A percentile compares a stretch with the other conserved stretches of the same genome.
These are phyloP conservation scores for Vidua chalybeata DNA, from an alignment of 2,113 vertebrate genomes.

Conservation along the genomic window DNA sequence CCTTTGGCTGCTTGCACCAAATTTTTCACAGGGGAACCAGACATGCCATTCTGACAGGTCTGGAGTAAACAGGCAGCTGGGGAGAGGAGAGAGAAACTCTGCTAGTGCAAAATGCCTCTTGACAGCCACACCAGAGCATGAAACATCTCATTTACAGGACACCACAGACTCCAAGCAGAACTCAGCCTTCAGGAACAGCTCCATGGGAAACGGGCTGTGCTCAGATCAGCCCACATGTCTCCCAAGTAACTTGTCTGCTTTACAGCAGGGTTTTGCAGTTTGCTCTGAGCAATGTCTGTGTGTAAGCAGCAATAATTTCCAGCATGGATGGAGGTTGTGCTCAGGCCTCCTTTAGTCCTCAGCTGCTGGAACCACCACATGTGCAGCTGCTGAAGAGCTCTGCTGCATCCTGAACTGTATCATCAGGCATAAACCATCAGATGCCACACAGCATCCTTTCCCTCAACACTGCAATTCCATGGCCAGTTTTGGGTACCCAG, in stretches of 20 bases:
- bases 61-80: background rate
- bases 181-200: background rate
- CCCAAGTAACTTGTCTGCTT: background rate
- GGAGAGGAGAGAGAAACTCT: background rate
- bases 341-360: background rate
- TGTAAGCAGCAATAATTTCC: background rate
- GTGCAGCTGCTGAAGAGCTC: background rate
- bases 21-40: background rate
- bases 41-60: background rate
- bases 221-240: background rate
- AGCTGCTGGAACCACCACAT: background rate
- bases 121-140: background rate
- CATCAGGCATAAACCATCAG: background rate
- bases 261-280: background rate
- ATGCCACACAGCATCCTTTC: background rate
- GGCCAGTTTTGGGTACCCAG: background rate
- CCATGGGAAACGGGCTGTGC: accelerated
- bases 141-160: background rate
- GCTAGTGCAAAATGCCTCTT: background rate
- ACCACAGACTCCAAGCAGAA: background rate
- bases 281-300: background rate
- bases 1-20: conserved; percentile 2
- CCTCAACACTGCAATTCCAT: background rate
- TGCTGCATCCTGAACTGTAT: background rate
- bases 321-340: background rate